Evolutionary conservation across 2,888 invertebrate genomes (phyloP).

Genomic region (Brenthis ino): DNA sequence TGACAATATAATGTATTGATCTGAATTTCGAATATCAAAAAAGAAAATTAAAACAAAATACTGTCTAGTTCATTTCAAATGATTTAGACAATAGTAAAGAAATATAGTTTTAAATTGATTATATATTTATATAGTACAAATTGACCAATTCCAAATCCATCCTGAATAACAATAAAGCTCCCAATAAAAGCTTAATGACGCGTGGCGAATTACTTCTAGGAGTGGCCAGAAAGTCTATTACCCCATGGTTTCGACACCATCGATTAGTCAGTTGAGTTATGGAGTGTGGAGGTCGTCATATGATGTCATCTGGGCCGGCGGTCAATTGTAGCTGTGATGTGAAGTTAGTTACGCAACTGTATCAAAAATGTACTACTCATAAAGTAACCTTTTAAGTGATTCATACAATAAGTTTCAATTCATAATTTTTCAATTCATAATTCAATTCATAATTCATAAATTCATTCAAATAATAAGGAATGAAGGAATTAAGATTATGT

Average conservation of each 20-base stretch:
- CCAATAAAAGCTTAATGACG: slow-evolving; percentile 46
- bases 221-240: slow-evolving; percentile 48
- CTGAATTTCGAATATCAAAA: no score
- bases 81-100: no score
- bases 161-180: neutral
- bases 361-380: slow-evolving; percentile 20
- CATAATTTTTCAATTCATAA: no score
- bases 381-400: neutral
- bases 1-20: no score
- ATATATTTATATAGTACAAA: no score
- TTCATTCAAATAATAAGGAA: neutral
- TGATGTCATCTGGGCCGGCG: slow-evolving; percentile 67
- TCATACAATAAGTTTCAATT: neutral
- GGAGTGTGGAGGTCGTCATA: slow-evolving; percentile 39
- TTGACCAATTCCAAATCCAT: neutral
- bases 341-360: slow-evolving; percentile 19
- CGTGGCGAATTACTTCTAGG: slow-evolving; percentile 49
- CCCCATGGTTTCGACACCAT: slow-evolving; percentile 49
- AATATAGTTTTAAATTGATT: no score
- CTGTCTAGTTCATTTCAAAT: no score
- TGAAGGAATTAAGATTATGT: neutral
- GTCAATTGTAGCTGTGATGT: slow-evolving; percentile 55
- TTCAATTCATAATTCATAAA: no score
- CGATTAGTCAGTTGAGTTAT: slow-evolving; percentile 39
- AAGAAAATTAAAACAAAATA: no score